Base-by-base conservation (phyloP, 2,888 invertebrate species). In the Helleia helle region DNA sequence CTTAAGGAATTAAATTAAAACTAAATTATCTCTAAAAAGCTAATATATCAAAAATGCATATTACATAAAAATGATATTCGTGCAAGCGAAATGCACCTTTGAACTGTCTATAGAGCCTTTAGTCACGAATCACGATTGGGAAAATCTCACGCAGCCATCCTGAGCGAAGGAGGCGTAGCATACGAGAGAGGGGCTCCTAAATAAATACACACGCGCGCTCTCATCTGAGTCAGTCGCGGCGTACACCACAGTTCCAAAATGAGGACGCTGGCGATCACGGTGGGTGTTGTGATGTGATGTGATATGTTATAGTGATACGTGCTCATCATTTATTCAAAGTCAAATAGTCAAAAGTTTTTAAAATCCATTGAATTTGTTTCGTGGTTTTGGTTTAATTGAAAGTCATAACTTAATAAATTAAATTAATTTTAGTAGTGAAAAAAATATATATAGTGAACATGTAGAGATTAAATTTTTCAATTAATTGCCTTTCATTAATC, bases 261-360 rank as follows among this genome's bases (percentile, higher is more conserved):
- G 79, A 73, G 77, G 67, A 68, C 72, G 70, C 71, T 75, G 64
- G 63, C 71, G 52, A 55, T 69, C 30, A 73, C 71, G 79, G 79
- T 79, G 73, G 72, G 79, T 79, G 60, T 17, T 30, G 49, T 58
- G 58, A 46, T 55, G 58, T 56, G 58, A 42, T 57, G 59, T 54
- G 54, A 14, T 28, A 17, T 30, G 17, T 39, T 37, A 38, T 34
- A 11, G 28, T 26, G 26, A 26, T 4, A n/a, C n/a, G n/a, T n/a
- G n/a, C n/a, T n/a, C n/a, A n/a, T n/a, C n/a, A 26, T 26, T 26
- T 26, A 8, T 26, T 1, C 8, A 26, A 8, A n/a, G n/a, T n/a
- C n/a, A 2, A 3, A 2, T 18, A 14, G 1, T n/a, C 12, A 22
- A 17, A 8, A 8, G 29, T 26, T 8, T 24, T 36, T 42, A n/a